Percentiles rank a stretch among this genome's conserved stretches.
phyloP scores from a whole-genome alignment of 2,797 vertebrate species.

The Stomatorhinus walkeri region DNA sequence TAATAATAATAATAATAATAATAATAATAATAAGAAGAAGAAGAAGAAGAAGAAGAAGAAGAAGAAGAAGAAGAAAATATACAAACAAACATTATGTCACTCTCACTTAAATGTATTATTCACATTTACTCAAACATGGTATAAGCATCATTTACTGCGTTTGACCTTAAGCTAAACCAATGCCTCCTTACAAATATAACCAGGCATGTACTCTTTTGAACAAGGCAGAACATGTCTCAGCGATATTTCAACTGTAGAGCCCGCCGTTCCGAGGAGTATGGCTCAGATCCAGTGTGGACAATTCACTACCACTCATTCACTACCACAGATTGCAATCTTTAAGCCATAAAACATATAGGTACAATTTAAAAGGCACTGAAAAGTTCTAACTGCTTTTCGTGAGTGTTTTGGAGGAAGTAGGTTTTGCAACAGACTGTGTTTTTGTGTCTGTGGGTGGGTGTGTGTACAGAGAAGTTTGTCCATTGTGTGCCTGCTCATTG shows the following conservation, averaged over 20 bases:
- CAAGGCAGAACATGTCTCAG: neutral
- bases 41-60: neutral
- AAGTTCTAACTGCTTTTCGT: neutral
- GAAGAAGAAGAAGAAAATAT: neutral
- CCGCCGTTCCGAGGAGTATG: neutral
- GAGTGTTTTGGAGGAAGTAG: neutral
- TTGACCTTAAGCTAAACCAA: neutral
- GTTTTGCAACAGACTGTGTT: neutral
- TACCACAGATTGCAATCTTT: neutral
- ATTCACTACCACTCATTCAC: neutral
- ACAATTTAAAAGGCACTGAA: neutral
- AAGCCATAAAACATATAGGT: neutral
- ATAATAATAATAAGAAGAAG: too few relatives aligned
- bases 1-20: too few relatives aligned
- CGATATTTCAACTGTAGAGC: neutral
- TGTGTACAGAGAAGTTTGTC: neutral
- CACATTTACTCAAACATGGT: neutral
- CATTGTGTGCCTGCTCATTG: neutral
- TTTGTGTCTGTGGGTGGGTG: neutral
- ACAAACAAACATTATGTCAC: neutral
- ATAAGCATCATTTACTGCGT: neutral
- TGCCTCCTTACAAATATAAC: neutral
- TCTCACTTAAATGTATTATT: neutral
- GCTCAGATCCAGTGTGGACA: neutral
- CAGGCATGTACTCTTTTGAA: neutral